phyloP scores from a whole-genome alignment of 92 coral and sea anemone species.

The Epizoanthus stellaris region DNA sequence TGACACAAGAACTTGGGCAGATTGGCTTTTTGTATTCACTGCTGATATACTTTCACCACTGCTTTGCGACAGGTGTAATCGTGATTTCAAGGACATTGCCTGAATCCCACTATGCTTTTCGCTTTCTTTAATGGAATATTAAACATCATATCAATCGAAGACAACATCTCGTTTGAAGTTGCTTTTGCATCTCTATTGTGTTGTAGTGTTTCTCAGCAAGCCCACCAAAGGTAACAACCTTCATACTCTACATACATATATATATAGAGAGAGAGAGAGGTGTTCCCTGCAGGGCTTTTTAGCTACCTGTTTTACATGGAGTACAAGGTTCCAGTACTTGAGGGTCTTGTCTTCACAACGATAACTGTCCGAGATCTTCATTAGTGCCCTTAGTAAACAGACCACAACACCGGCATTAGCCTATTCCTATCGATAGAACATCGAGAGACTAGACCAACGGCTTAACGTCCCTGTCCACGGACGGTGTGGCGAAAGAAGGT shows the following conservation, averaged over 20 bases:
- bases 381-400: no score
- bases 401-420: constrained; percentile 13
- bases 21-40: constrained; percentile 51
- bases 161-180: constrained; percentile 58
- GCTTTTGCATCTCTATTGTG: constrained; percentile 26
- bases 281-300: no score
- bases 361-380: no score
- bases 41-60: constrained; percentile 20
- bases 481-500: no score
- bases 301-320: no score
- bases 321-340: no score
- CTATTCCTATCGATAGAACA: no score
- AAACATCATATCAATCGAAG: constrained; percentile 63
- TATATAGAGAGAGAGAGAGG: no score
- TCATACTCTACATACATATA: no score
- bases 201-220: constrained; percentile 33
- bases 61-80: constrained; percentile 68
- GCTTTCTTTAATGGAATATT: constrained; percentile 56
- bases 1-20: constrained; percentile 33
- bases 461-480: no score
- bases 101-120: constrained; percentile 58
- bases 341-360: no score
- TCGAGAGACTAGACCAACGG: no score
- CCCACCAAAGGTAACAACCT: constrained; percentile 52
- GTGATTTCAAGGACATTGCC: constrained; percentile 60